Evolutionary conservation across 2,888 invertebrate species (phyloP), one percentile per base, ranked within the genome.

Genomic region (Lacanobia wlatinum): DNA sequence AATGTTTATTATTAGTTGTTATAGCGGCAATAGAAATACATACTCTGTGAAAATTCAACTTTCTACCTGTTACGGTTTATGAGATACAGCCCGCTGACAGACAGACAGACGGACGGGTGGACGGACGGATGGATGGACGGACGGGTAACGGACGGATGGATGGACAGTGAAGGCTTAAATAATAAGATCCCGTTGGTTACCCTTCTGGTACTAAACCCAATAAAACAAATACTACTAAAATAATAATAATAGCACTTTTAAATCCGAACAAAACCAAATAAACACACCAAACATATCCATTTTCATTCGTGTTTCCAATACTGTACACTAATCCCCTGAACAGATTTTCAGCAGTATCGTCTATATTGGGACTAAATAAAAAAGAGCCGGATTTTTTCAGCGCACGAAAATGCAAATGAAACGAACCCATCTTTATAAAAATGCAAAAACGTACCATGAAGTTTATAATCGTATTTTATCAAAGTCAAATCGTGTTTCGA

Each of bases 391-490:
- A 40, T 70, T 78, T 77, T 83, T 78, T 65, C 61, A 59, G 40
- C 70, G 63, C 73, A 84, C 55, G 52, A 81, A 73, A 84, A 85
- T 85, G 87, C 78, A 87, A 88, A 88, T 86, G 73, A 67, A 71
- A 78, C 78, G 80, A 84, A 78, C 73, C 74, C 77, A 84, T 86
- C 78, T 84, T 90, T 87, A 91, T 91, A 92, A 94, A 93, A 93
- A 92, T 92, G 91, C 89, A 91, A 91, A 93, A 89, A 84, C 78
- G 70, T 76, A 82, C 80, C 84, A 84, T 87, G 86, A 90, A 92
- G 89, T 91, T 91, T 88, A 89, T 94, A 94, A 95, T 94, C 89
- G 89, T 90, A 92, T 95, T 95, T 93, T 91, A 92, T 94, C 93
- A 93, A 92, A 94, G 93, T 93, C 92, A 90, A 93, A 92, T 93